Conservation (phyloP, 2,888 invertebrate genomes). For the Junonia oenone region DNA sequence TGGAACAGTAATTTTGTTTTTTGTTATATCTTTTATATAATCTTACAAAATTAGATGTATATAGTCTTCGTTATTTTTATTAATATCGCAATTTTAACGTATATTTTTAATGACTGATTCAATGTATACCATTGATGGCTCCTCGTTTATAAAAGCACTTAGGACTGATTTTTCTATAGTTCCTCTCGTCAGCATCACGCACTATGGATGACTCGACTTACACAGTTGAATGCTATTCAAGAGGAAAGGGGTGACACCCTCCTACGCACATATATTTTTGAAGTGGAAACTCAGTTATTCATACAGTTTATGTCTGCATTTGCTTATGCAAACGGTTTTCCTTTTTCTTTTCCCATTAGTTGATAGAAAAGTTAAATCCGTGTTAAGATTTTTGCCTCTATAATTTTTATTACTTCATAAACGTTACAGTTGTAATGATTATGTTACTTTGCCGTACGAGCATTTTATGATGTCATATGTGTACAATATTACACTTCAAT, state of each 20-base stretch:
- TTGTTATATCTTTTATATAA: too few relatives aligned
- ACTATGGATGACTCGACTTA: slow-evolving; percentile 56
- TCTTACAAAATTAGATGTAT: too few relatives aligned
- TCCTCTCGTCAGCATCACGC: slow-evolving; percentile 43
- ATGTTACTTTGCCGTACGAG: background rate
- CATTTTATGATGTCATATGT: slow-evolving; percentile 11
- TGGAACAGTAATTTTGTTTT: too few relatives aligned
- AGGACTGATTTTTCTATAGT: slow-evolving; percentile 30
- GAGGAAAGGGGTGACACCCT: slow-evolving; percentile 68
- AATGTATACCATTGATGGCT: background rate
- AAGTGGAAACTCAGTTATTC: slow-evolving; percentile 59
- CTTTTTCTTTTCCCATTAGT: slow-evolving; percentile 1
- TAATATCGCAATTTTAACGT: background rate
- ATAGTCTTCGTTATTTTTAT: too few relatives aligned
- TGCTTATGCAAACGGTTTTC: slow-evolving; percentile 17
- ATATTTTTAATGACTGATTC: background rate
- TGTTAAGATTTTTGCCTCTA: background rate
- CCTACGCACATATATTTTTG: slow-evolving; percentile 62
- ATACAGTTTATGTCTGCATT: slow-evolving; percentile 30
- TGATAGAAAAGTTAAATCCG: background rate
- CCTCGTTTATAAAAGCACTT: slow-evolving; percentile 4
- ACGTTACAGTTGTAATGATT: background rate
- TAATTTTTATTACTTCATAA: background rate
- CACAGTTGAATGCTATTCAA: slow-evolving; percentile 55
- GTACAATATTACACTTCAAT: slow-evolving; percentile 49